Base-by-base conservation (phyloP, 2,113 vertebrate genomes). In the Caranx melampygus region DNA sequence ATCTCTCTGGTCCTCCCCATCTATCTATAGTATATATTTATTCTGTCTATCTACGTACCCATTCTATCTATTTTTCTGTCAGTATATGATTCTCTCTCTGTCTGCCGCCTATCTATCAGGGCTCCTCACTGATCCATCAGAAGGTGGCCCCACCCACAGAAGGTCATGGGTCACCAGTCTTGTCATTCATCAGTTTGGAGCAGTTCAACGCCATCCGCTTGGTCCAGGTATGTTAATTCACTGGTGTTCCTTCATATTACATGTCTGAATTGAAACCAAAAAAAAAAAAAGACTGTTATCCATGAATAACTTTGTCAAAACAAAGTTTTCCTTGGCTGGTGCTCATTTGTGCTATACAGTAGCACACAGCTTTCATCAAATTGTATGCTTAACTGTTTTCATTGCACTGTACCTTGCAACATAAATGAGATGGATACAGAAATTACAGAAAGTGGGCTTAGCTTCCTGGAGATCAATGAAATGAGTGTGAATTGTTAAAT, bases 121-220 rank as follows among this genome's bases (percentile, higher is more conserved):
- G 96, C 85, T 98, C 97, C 40, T 94, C 95, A 79, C 90, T 99
- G 83, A 98, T 99, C 92, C 97, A 99, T 90, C 97, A 97, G 90
- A 99, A 99, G 84, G 93, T 97, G 4, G 91, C 92, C 58, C 94
- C 95, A 76, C 97, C 97, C 40, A 93, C 93, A 47, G 97, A 99
- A 64, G 94, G 92, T 2, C 95, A 96, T 37, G 95, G 89, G 44
- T 98, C 97, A 47, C 98, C 98, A 0, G 82, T 99, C 52, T 80
- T 96, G 26, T 97, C 97, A 0, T 99, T 99, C 86, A 92, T 99
- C 82, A 40, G 92, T 64, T 93, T 99, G 79, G 98, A 99, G 65
- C 97, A 98, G 40, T 98, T 96, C 90, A 99, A 94, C 75, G 97
- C 95, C 26, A 91, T 99, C 73, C 95, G 95, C 54, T 91, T 99